phyloP scores from a whole-genome alignment of 2,888 invertebrate genomes.

The Argyresthia albistria region DNA sequence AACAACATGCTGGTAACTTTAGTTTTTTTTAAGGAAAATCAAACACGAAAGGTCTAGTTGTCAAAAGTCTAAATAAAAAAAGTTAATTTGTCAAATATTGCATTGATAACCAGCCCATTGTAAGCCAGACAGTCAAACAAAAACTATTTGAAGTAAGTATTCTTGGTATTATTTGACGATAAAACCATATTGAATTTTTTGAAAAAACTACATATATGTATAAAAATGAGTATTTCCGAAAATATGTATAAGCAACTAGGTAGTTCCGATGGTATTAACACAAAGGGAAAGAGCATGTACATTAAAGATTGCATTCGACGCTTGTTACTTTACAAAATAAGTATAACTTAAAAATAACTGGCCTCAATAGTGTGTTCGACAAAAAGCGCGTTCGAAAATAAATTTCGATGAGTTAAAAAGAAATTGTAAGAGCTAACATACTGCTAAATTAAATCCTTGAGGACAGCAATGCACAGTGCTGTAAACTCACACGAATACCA shows the following conservation, averaged over 20 bases:
- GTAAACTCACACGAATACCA: neutral
- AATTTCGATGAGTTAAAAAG: slow-evolving; percentile 1
- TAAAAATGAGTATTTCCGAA: neutral
- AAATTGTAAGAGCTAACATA: neutral
- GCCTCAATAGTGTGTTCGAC: slow-evolving; percentile 55
- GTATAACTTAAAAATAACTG: slow-evolving; percentile 63
- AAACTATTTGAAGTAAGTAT: neutral
- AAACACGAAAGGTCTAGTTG: slow-evolving; percentile 14
- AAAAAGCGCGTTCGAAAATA: slow-evolving; percentile 1
- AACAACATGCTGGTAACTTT: slow-evolving; percentile 68
- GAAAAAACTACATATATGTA: too few species aligned
- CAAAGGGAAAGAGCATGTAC: neutral
- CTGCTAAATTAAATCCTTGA: neutral
- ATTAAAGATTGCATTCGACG: neutral
- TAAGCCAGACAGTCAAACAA: neutral
- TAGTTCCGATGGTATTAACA: neutral
- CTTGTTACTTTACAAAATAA: slow-evolving; percentile 46
- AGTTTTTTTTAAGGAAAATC: slow-evolving; percentile 38
- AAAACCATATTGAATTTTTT: too few species aligned
- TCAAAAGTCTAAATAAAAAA: neutral
- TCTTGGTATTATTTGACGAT: neutral
- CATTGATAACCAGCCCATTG: slow-evolving; percentile 17
- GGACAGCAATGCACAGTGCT: neutral
- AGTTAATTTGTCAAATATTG: slow-evolving; percentile 16
- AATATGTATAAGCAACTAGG: neutral